A percentile compares a stretch with the other conserved stretches of the same genome.
Evolutionary conservation across 2,113 vertebrate species (phyloP).

Genomic region (Holacanthus passer): DNA sequence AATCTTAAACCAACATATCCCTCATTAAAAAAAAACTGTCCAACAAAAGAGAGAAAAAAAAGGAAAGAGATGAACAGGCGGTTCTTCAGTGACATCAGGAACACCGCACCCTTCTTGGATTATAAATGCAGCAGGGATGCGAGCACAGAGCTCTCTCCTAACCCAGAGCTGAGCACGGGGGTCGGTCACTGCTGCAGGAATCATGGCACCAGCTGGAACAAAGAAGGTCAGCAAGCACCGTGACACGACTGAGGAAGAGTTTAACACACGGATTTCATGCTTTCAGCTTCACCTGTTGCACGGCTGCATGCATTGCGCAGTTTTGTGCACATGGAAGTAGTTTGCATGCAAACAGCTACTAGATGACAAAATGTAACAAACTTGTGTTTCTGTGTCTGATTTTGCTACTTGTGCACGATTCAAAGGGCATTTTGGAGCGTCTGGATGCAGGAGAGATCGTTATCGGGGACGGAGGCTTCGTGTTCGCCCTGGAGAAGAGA

Average conservation of each 20-base stretch:
- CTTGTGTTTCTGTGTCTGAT: background rate
- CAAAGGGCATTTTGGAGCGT: constrained; percentile 92
- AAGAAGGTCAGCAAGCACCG: constrained; percentile 73
- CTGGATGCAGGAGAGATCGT: constrained; percentile 93
- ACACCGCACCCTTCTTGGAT: constrained; percentile 38
- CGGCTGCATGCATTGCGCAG: no score
- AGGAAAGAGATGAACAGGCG: constrained; percentile 11
- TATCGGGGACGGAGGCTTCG: constrained; percentile 97
- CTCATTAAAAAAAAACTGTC: no score
- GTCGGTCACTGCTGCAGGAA: constrained; percentile 45
- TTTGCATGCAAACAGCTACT: background rate
- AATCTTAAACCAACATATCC: no score
- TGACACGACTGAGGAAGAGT: no score
- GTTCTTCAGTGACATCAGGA: constrained; percentile 62
- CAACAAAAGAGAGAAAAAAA: background rate
- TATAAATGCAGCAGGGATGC: constrained; percentile 62
- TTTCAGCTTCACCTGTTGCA: background rate
- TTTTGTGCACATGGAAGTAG: no score
- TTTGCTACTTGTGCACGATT: background rate
- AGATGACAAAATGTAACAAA: no score
- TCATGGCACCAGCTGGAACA: constrained; percentile 81
- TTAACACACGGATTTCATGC: no score
- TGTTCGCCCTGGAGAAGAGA: constrained; percentile 96
- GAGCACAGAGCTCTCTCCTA: constrained; percentile 20
- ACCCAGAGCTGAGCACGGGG: constrained; percentile 24